Evolutionary conservation across 2,888 invertebrate species (phyloP), one percentile per base, ranked within the genome.

Genomic region (Adela reaumurella): DNA sequence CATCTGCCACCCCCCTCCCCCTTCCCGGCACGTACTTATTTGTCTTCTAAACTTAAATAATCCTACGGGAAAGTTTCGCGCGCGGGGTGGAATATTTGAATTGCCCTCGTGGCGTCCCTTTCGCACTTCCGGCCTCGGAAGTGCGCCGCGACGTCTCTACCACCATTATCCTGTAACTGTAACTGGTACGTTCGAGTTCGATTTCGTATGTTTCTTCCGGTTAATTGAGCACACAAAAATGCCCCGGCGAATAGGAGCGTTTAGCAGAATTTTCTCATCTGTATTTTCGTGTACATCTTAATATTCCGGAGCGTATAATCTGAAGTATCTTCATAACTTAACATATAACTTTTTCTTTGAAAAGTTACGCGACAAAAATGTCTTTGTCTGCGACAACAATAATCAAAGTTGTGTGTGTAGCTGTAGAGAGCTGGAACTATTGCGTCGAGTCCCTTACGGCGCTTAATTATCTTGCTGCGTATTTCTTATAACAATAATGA

Each of bases 401-500:
- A 35, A 35, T 14, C 35, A 35, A 35, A 35, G 35, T 35, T 14
- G 8, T 35, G n/a, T 35, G 14, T 3, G n/a, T 35, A 35, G 6
- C 35, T 14, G 35, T 24, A 24, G 24, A 6, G 24, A 35, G 11
- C 11, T 3, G 35, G 55, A 69, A 70, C 69, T 74, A 70, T 70
- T 62, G 68, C 68, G 65, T 69, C 70, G 66, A 67, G 70, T 68
- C 68, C 65, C 63, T 62, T 65, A 70, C 65, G 71, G 70, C 72
- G 72, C 74, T 76, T 76, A 76, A 78, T 76, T 76, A 78, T 70
- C 65, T 65, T 64, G 66, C 67, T 67, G 65, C 68, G 70, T 74
- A 74, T 72, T 76, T 71, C 68, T 68, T 74, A 74, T 76, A 72
- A 76, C 74, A 76, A 74, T 77, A 78, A 78, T 74, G 72, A 76